Conservation (phyloP, 2,113 vertebrate species). For the Oostethus manadensis region DNA sequence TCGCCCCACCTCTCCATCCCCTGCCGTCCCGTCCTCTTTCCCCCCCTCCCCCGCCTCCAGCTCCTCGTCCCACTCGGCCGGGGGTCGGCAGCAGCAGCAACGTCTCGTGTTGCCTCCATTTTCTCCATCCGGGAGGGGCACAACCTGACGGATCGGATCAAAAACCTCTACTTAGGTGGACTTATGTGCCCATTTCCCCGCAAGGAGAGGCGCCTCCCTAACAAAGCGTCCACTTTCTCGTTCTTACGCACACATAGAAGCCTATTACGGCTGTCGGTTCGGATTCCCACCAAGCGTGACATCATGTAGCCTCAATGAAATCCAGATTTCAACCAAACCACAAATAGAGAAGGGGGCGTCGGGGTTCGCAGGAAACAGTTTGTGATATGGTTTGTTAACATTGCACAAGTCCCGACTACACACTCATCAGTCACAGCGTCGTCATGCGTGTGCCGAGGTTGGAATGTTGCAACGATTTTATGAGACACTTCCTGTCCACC, state of each 20-base stretch:
- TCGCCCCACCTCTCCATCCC: background rate
- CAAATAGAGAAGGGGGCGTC: constrained; percentile 33
- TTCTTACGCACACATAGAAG: constrained; percentile 2
- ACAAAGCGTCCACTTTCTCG: background rate
- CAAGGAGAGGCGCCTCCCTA: constrained; percentile 3
- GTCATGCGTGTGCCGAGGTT: no score
- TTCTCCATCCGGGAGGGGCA: background rate
- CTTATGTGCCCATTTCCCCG: background rate
- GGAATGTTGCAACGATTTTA: background rate
- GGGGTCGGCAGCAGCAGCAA: constrained; percentile 27
- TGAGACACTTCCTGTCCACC: background rate
- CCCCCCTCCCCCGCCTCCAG: constrained; percentile 12
- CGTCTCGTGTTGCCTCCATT: constrained; percentile 17
- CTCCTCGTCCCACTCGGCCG: constrained; percentile 69
- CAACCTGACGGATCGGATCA: background rate
- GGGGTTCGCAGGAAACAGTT: constrained; percentile 13
- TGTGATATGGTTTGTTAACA: background rate
- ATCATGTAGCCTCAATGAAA: constrained; percentile 59
- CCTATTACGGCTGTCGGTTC: constrained; percentile 39
- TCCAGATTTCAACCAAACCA: constrained; percentile 52
- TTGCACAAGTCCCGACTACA: no score
- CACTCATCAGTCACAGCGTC: no score
- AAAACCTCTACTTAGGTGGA: background rate
- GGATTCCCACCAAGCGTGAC: constrained; percentile 54
- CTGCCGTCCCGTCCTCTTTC: background rate